Percentiles rank a stretch among this genome's conserved stretches.
phyloP scores from a whole-genome alignment of 2,113 vertebrate genomes.

The Eulacestoma nigropectus region DNA sequence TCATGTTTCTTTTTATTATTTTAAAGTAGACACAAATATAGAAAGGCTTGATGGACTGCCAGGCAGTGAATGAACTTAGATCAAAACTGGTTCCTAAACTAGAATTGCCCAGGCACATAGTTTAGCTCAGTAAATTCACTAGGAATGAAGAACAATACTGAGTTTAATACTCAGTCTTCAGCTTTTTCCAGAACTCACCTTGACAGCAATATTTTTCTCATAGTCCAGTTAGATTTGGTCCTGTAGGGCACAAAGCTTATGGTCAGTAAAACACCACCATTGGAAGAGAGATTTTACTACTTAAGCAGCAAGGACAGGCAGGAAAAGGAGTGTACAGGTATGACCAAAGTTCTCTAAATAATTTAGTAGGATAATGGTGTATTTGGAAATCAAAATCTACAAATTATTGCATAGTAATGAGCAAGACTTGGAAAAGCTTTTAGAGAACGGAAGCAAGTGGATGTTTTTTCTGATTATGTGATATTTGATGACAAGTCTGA shows the following conservation, averaged over 20 bases:
- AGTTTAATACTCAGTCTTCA: background rate
- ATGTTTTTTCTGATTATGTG: background rate
- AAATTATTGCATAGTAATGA: background rate
- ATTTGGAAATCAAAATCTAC: background rate
- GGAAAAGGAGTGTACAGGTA: background rate
- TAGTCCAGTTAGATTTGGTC: background rate
- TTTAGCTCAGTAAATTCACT: background rate
- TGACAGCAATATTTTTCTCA: background rate
- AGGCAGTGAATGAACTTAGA: background rate
- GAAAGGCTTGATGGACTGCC: background rate
- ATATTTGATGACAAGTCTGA: background rate
- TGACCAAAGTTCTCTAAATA: background rate
- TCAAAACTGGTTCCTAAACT: background rate
- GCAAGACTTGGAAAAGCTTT: background rate
- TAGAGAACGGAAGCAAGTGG: background rate
- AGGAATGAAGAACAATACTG: background rate
- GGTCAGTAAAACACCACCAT: background rate
- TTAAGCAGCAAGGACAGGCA: background rate
- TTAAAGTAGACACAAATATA: background rate
- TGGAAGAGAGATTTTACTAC: background rate
- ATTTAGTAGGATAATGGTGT: background rate
- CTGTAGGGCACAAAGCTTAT: background rate
- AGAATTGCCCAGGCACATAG: background rate
- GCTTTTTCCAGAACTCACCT: background rate
- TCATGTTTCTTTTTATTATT: background rate